Base-by-base conservation (phyloP, 2,113 vertebrate species). In the Chinchilla lanigera region DNA sequence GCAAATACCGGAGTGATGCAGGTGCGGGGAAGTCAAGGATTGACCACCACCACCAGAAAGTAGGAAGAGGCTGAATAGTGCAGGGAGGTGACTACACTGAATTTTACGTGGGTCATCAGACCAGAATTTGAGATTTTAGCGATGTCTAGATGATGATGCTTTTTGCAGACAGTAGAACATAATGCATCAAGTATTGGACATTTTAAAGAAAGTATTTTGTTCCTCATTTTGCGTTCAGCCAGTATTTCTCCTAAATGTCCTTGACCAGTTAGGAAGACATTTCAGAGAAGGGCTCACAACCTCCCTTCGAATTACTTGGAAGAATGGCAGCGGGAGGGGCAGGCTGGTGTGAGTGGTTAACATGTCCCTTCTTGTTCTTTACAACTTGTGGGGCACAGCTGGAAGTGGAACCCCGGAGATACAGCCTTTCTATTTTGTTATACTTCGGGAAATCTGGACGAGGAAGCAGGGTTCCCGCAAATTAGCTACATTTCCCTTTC, bases 331-430 rank as follows among this genome's bases (percentile, higher is more conserved):
- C 90, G 80, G 75, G 81, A 82, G 28, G 16, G 20, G 4, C 44
- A 89, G 63, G 52, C 81, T 95, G 73, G 33, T 95, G 52, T 63
- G 77, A 83, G 58, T 28, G 90, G 63, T 83, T 80, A 94, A 90
- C 87, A 54, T 80, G 96, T 91, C 90, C 88, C 41, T 97, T 96
- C 96, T 96, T 93, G 75, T 80, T 92, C 90, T 94, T 93, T 80
- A 86, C 94, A 86, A 58, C 88, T 81, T 95, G 65, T 88, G 61
- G 69, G 73, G 88, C 96, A 94, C 92, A 97, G 96, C 63, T 95
- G 89, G 89, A 78, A 92, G 82, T 85, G 54, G 82, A 90, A 58
- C 85, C 95, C 89, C 54, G 41, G 81, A 90, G 92, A 92, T 63
- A 65, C 35, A 89, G 67, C 58, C 78, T 92, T 54, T 92, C 71